Evolutionary conservation across 2,888 invertebrate species (phyloP).

Genomic region (Chouioia cunea): DNA sequence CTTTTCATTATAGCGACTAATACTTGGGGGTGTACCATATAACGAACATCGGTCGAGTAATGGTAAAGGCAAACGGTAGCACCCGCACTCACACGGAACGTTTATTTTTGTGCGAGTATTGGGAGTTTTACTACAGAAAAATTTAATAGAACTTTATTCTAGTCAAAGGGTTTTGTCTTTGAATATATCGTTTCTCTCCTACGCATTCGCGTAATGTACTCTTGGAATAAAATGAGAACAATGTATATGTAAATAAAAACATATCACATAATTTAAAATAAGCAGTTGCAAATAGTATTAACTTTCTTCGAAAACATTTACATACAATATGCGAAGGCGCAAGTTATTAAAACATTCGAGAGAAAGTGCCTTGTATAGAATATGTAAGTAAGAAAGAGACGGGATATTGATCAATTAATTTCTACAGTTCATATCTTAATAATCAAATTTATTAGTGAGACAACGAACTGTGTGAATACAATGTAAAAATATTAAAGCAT

Average conservation of each 20-base stretch:
- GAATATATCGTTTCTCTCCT: too few species aligned
- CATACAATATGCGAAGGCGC: constrained; percentile 51
- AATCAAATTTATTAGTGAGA: too few species aligned
- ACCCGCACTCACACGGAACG: constrained; percentile 15
- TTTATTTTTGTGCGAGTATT: constrained; percentile 18
- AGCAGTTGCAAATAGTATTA: too few species aligned
- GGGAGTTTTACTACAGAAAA: background rate
- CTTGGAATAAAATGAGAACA: too few species aligned
- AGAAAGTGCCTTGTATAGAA: background rate
- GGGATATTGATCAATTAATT: constrained; percentile 31
- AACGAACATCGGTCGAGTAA: constrained; percentile 28
- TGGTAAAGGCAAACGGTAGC: too few species aligned
- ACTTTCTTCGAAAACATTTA: constrained; percentile 48
- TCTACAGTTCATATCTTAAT: too few species aligned
- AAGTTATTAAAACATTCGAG: background rate
- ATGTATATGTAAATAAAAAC: background rate
- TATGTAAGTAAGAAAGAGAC: background rate
- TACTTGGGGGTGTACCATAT: constrained; percentile 1
- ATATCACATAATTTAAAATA: background rate
- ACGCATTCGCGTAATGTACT: too few species aligned
- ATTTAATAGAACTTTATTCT: constrained; percentile 1
- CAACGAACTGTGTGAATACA: too few species aligned
- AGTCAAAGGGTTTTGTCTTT: too few species aligned
- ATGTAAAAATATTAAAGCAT: constrained; percentile 26
- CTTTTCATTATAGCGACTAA: constrained; percentile 12